Evolutionary conservation across 2,113 vertebrate species (phyloP).

Genomic region (Calypte anna): DNA sequence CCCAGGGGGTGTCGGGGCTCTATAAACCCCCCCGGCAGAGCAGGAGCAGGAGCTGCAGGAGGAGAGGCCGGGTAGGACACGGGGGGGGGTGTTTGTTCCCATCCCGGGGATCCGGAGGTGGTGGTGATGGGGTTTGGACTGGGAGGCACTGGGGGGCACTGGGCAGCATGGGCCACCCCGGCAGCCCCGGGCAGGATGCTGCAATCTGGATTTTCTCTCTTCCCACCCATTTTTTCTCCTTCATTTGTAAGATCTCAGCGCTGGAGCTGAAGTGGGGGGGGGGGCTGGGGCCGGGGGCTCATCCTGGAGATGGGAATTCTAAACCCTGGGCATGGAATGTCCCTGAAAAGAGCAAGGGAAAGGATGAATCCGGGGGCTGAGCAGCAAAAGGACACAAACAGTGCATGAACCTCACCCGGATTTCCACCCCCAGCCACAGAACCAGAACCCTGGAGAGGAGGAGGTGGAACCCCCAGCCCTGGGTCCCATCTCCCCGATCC

Average conservation of each 20-base stretch:
- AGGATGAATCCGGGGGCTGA: neutral
- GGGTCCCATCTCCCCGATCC: neutral
- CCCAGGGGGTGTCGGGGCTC: neutral
- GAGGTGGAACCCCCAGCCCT: neutral
- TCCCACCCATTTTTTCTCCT: accelerated
- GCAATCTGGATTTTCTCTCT: neutral
- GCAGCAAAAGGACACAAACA: neutral
- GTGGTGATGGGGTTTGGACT: too few relatives aligned
- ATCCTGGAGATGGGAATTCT: neutral
- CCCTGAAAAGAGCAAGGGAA: neutral
- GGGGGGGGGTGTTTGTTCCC: accelerated
- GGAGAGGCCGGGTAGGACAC: neutral
- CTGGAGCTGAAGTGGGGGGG: neutral
- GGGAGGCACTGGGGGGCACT: neutral
- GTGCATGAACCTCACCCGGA: accelerated
- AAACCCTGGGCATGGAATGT: neutral
- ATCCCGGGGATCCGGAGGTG: neutral
- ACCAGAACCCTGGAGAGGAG: neutral
- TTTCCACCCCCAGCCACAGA: neutral
- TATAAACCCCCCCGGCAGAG: neutral
- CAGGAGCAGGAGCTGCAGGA: accelerated
- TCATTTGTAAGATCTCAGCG: accelerated
- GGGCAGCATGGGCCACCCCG: neutral
- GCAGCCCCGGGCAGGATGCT: neutral
- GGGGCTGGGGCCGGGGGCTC: neutral